A percentile compares a stretch with the other conserved stretches of the same genome.
phyloP scores from a whole-genome alignment of 2,113 vertebrate genomes.

The Atlantisia rogersi region DNA sequence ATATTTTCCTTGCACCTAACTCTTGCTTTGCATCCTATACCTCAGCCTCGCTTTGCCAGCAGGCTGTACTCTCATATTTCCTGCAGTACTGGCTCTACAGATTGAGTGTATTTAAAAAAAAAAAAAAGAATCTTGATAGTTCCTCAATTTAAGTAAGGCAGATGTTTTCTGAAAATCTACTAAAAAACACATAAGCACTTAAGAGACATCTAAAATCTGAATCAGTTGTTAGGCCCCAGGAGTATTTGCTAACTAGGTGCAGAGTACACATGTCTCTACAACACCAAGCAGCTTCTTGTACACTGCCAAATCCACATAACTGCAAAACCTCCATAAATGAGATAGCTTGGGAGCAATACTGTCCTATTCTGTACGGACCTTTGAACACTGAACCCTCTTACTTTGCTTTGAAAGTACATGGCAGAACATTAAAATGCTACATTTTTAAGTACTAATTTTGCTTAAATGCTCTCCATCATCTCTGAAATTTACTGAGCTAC shows the following conservation, averaged over 20 bases:
- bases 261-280: background rate
- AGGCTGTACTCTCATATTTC: background rate
- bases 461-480: background rate
- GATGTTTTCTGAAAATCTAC: background rate
- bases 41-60: background rate
- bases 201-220: slow-evolving; percentile 48
- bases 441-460: background rate
- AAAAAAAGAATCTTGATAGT: background rate
- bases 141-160: background rate
- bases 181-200: background rate
- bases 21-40: background rate
- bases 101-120: background rate
- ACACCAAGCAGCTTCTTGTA: background rate
- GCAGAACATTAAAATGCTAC: background rate
- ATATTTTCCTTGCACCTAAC: background rate
- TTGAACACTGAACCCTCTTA: background rate
- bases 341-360: background rate
- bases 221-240: slow-evolving; percentile 1
- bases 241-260: background rate
- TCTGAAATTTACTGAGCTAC: background rate
- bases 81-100: background rate
- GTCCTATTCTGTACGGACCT: background rate
- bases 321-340: background rate
- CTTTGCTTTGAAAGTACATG: background rate
- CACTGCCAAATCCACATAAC: background rate